Conservation (phyloP, 2,888 invertebrate genomes). For the Nephrotoma guestfalica region DNA sequence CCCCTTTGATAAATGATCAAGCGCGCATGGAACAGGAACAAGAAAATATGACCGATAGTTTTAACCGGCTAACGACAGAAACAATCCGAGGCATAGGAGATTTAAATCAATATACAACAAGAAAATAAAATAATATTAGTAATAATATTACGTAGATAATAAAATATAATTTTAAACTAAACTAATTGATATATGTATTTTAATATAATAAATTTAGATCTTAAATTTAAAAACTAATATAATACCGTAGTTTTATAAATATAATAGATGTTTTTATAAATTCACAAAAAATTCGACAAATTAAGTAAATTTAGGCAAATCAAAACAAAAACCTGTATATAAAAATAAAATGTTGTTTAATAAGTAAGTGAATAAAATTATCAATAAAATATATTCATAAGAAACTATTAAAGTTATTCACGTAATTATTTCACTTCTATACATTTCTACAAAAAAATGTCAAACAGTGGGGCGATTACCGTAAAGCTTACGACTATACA, state of each 20-base stretch:
- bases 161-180: background rate
- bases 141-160: background rate
- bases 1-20: conserved; percentile 12
- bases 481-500: no score
- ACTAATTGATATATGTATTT: background rate
- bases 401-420: background rate
- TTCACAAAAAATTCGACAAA: background rate
- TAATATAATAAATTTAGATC: background rate
- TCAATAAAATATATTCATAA: background rate
- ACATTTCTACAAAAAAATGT: no score
- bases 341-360: background rate
- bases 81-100: conserved; percentile 19
- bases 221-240: background rate
- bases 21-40: conserved; percentile 21
- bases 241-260: background rate
- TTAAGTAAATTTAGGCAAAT: background rate
- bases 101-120: conserved; percentile 4
- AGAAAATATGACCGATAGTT: conserved; percentile 39
- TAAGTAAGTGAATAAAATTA: background rate
- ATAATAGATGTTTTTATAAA: background rate
- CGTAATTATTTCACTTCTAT: no score
- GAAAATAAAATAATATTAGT: background rate
- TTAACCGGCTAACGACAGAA: conserved; percentile 35
- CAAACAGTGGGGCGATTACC: no score
- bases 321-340: no score